Evolutionary conservation across 2,888 invertebrate genomes (phyloP).

Genomic region (Glomeris marginata): DNA sequence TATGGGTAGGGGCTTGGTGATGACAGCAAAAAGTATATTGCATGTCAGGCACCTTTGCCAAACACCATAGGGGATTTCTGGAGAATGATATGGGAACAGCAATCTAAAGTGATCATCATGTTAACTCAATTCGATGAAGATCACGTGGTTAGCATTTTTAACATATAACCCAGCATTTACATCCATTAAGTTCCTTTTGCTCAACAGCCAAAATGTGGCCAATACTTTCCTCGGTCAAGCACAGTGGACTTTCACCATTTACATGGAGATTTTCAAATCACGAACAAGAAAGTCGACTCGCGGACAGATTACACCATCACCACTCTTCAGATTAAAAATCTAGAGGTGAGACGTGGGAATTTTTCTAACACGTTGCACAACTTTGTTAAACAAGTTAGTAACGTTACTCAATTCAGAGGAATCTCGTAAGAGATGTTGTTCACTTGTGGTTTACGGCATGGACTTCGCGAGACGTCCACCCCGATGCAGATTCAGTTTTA

Average conservation of each 20-base stretch:
- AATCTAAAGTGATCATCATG: conserved; percentile 74
- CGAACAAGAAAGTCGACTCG: conserved; percentile 73
- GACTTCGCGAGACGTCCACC: conserved; percentile 76
- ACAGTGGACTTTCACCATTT: conserved; percentile 74
- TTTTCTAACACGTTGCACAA: too few relatives aligned
- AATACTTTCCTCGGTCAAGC: conserved; percentile 81
- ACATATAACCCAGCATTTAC: background rate
- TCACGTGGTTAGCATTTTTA: conserved; percentile 52
- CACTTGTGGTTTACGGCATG: conserved; percentile 86
- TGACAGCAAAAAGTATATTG: conserved; percentile 70
- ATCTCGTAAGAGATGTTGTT: conserved; percentile 70
- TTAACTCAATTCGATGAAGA: conserved; percentile 78
- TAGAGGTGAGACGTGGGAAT: conserved; percentile 23
- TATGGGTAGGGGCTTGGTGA: conserved; percentile 64
- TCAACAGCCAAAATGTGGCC: conserved; percentile 67
- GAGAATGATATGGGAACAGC: conserved; percentile 95
- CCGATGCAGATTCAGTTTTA: conserved; percentile 65
- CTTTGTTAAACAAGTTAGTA: background rate
- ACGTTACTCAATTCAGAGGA: conserved; percentile 38
- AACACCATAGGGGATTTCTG: conserved; percentile 76
- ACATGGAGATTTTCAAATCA: conserved; percentile 76
- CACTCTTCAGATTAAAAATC: conserved; percentile 55
- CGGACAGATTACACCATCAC: conserved; percentile 83
- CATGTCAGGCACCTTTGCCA: conserved; percentile 76
- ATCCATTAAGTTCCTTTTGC: conserved; percentile 10